Evolutionary conservation across 2,113 vertebrate species (phyloP), one percentile per base, ranked within the genome.

Genomic region (Neodon shergylaensis): DNA sequence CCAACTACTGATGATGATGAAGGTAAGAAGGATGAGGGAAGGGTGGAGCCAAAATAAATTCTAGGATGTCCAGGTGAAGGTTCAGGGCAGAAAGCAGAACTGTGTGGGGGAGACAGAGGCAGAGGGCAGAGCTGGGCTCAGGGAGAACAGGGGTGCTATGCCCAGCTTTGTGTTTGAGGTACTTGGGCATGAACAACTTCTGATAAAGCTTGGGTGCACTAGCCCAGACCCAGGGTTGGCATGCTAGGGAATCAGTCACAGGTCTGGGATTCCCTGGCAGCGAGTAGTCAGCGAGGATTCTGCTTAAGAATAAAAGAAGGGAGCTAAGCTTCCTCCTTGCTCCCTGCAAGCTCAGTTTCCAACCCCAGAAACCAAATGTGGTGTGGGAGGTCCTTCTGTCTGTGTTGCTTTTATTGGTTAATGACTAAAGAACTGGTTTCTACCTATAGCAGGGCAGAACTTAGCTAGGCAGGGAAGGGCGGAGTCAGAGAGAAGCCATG

Each of bases 251-350:
- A 58, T 58, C 33, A 73, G 66, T 47, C 26, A 44, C 14, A 36
- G 74, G 47, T 21, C 1, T 63, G 44, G 73, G 61, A 24, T 72
- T 77, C 49, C 66, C 49, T 6, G 19, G 63, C 16, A 54, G 83
- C 9, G 65, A 8, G 12, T 54, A 65, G 44, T 17, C 39, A 44
- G 44, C 54, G 47, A 70, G 65, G 68, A 33, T 26, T 33, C 66
- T 42, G n/a, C 6, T 3, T 44, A 39, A 14, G 81, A 39, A 16
- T 6, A n/a, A 63, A 16, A 0, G 7, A 10, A 21, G 0, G 7
- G 31, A 85, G 42, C 61, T 24, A 0, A 1, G 2, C 22, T 16
- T 54, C 24, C 83, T 92, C 61, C 9, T 74, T 31, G 42, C 47
- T 79, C 58, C 73, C 19, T 19, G 28, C 54, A 39, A 47, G 65